These are phyloP conservation scores for Pseudonaja textilis DNA, from an alignment of 2,113 vertebrate genomes.

Conservation along the genomic window DNA sequence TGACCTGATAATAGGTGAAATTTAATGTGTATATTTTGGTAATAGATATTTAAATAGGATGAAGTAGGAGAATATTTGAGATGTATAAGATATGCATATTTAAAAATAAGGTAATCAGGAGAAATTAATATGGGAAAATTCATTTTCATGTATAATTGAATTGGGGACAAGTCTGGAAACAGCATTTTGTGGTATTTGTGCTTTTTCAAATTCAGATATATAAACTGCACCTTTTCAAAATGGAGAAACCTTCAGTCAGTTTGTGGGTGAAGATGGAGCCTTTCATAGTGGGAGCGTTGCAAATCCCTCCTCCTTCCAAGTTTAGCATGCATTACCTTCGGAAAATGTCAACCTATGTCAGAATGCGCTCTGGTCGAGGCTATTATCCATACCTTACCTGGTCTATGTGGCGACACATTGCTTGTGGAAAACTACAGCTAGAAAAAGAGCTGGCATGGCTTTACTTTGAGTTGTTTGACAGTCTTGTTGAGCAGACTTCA, in stretches of 20 bases:
- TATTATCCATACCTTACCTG: conserved; percentile 85
- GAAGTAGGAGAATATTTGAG: background rate
- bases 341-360: conserved; percentile 86
- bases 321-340: conserved; percentile 88
- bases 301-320: conserved; percentile 81
- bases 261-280: conserved; percentile 91
- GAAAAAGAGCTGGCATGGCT: conserved; percentile 87
- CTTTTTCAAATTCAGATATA: conserved; percentile 19
- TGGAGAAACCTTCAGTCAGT: conserved; percentile 73
- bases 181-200: background rate
- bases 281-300: conserved; percentile 85
- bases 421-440: conserved; percentile 93
- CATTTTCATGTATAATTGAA: background rate
- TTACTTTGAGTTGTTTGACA: conserved; percentile 91
- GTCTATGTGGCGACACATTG: conserved; percentile 89
- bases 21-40: background rate
- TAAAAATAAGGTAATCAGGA: background rate
- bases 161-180: background rate
- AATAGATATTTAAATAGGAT: background rate
- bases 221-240: conserved; percentile 50
- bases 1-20: background rate
- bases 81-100: background rate
- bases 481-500: conserved; percentile 67
- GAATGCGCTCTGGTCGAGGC: conserved; percentile 73
- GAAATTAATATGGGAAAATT: background rate